These are phyloP conservation scores for Diarsia brunnea DNA, from an alignment of 2,888 invertebrate genomes.

Conservation along the genomic window DNA sequence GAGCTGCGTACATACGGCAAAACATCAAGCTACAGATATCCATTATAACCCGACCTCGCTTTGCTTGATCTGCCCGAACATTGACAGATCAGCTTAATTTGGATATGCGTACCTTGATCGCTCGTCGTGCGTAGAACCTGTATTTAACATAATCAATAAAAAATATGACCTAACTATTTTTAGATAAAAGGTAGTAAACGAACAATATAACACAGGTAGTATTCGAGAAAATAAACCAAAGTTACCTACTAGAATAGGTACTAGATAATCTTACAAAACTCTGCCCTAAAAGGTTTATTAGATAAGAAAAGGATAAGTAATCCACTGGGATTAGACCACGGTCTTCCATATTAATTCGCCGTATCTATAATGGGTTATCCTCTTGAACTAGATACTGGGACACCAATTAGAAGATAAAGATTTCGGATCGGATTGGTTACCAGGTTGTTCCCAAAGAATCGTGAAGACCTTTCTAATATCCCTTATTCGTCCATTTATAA, in stretches of 20 bases:
- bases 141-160: constrained; percentile 16
- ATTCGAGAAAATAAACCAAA: neutral
- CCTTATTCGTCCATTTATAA: no score
- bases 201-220: neutral
- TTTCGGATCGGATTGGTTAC: neutral
- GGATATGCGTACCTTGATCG: no score
- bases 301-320: neutral
- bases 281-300: neutral
- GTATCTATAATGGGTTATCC: neutral
- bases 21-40: no score
- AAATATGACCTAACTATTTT: neutral
- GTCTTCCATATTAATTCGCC: constrained; percentile 1
- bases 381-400: constrained; percentile 6
- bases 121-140: neutral
- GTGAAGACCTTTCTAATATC: neutral
- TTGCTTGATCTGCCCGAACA: no score
- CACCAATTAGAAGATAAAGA: constrained; percentile 4
- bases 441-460: neutral
- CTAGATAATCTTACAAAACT: neutral
- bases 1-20: neutral
- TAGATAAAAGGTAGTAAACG: neutral
- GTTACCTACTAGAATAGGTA: no score
- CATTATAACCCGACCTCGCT: no score
- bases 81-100: no score
- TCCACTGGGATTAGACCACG: neutral